Evolutionary conservation across 2,113 vertebrate species (phyloP), one percentile per base, ranked within the genome.

Genomic region (Notarius quadriscutis): DNA sequence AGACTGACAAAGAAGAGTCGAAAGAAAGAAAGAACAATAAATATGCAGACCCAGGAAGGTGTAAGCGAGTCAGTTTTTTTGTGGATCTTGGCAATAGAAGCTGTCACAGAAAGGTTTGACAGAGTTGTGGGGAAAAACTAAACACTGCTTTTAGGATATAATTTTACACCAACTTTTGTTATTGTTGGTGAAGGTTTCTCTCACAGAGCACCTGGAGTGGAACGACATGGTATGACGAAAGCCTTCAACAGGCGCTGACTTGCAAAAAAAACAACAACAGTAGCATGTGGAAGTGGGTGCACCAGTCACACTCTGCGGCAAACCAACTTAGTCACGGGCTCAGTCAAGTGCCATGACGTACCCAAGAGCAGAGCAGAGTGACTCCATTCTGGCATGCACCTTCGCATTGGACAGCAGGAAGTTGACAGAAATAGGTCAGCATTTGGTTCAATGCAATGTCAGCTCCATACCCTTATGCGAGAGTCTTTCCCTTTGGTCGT

Each of bases 71-170:
- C 22, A 81, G 65, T 85, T 20, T 82, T 51, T 84, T 60, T 86
- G 90, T 92, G 91, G 91, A 77, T 92, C 88, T 93, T 95, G 93
- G 93, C 92, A 75, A 4, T 11, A 18, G 72, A 82, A 84, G 84
- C 82, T 89, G 86, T 41, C 74, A 82, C 69, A 81, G 87, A 90
- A 90, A 84, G 88, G 90, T 90, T 89, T 88, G 88, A 88, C 78
- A 62, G 65, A 77, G 84, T 89, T 87, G 79, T n/a, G 86, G 89
- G 85, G 91, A 90, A 89, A 91, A 88, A 91, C 63, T 72, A 92
- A 92, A 93, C 89, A 91, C 93, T 88, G 74, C 60, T 82, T 30
- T 75, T 65, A 88, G 86, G 81, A 80, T 92, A 89, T 74, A 57
- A 91, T 87, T 90, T 87, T 71, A 78, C 86, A 88, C 27, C 18